A percentile compares a stretch with the other conserved stretches of the same genome.
phyloP scores from a whole-genome alignment of 2,797 vertebrate genomes.

The Psittacula derbiana region DNA sequence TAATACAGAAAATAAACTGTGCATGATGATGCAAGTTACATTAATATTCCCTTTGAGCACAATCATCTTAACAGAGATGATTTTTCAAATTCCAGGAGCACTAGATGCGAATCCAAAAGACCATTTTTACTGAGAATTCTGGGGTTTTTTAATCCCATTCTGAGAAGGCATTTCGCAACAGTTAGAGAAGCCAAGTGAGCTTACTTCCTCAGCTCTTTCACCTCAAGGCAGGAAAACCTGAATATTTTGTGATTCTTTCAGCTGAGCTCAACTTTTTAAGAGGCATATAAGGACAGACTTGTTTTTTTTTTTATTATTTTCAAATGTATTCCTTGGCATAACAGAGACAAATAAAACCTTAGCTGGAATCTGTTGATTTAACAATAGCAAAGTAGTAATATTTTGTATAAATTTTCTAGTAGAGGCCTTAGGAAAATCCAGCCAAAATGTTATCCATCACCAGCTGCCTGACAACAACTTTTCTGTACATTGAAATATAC shows the following conservation, averaged over 20 bases:
- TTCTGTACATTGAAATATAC: background rate
- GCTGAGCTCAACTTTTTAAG: background rate
- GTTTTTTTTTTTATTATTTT: background rate
- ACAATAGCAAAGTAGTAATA: background rate
- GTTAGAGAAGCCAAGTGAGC: background rate
- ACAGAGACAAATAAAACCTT: background rate
- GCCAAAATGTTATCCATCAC: background rate
- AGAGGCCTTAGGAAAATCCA: background rate
- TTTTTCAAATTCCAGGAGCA: background rate
- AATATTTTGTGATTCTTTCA: background rate
- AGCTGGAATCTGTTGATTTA: background rate
- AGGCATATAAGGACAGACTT: background rate
- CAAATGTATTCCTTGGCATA: background rate
- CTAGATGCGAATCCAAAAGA: background rate
- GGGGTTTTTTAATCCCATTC: background rate
- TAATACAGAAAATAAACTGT: background rate
- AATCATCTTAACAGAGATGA: background rate
- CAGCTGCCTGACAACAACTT: background rate
- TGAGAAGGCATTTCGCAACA: background rate
- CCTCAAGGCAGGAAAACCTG: background rate
- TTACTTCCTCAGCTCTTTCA: background rate
- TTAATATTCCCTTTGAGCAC: background rate
- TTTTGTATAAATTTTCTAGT: background rate
- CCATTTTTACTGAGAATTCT: background rate
- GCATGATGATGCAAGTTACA: background rate